Conservation (phyloP, 2,888 invertebrate genomes). For the Fragum fragum region DNA sequence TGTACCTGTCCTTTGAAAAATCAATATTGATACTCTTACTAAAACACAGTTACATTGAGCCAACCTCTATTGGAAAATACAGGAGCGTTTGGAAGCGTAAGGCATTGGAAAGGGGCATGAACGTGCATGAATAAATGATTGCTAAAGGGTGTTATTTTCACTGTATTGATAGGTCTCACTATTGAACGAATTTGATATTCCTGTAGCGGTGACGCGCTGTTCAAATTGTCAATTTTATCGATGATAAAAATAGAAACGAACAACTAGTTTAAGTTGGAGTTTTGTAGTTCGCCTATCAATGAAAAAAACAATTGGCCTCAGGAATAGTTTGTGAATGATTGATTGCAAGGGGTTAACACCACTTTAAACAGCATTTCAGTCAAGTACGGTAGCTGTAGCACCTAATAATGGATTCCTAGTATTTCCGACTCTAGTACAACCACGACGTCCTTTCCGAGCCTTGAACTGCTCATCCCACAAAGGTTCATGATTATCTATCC, state of each 20-base stretch:
- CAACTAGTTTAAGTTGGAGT: neutral
- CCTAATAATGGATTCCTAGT: no score
- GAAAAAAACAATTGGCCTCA: no score
- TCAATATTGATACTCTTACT: slow-evolving; percentile 21
- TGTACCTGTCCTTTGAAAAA: slow-evolving; percentile 29
- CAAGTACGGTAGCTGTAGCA: no score
- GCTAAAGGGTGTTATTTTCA: slow-evolving; percentile 1
- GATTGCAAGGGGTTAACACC: no score
- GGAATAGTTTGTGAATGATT: no score
- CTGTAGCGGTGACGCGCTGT: neutral
- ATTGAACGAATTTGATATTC: neutral
- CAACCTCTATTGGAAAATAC: slow-evolving; percentile 3
- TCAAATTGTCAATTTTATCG: neutral
- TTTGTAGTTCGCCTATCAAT: no score
- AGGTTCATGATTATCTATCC: no score
- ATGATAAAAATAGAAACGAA: neutral
- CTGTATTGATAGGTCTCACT: neutral
- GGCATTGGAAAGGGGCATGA: neutral
- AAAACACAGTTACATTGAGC: neutral
- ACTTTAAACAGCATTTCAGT: no score
- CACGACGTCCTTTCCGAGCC: no score
- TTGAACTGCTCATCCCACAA: no score
- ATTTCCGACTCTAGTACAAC: no score
- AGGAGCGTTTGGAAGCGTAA: neutral
- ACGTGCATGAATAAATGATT: slow-evolving; percentile 13